Conservation (phyloP, 2,113 vertebrate genomes). For the Pitta sordida region DNA sequence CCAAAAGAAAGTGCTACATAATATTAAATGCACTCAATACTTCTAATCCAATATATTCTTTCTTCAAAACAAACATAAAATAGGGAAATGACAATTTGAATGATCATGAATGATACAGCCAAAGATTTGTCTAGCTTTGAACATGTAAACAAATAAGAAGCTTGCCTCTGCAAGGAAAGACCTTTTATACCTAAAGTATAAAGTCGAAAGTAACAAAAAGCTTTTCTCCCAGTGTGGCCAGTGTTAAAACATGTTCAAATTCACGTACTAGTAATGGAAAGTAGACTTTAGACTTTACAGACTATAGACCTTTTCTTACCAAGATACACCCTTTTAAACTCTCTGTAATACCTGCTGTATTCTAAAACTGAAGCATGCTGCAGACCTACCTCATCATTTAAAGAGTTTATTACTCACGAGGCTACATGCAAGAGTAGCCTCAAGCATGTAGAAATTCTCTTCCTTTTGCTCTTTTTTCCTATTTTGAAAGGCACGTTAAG, state of each 20-base stretch:
- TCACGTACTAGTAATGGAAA: background rate
- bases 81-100: slow-evolving; percentile 39
- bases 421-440: background rate
- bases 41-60: slow-evolving; percentile 53
- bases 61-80: slow-evolving; percentile 43
- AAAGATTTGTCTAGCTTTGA: background rate
- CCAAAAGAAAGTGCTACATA: slow-evolving; percentile 22
- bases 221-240: background rate
- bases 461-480: slow-evolving; percentile 16
- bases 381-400: background rate
- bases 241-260: background rate
- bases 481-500: slow-evolving; percentile 37
- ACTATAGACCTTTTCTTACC: background rate
- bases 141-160: slow-evolving; percentile 55
- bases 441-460: background rate
- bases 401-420: background rate
- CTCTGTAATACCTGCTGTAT: background rate
- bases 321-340: background rate
- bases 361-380: background rate
- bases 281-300: background rate
- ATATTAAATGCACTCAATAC: slow-evolving; percentile 15
- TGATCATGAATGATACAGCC: background rate
- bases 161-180: background rate
- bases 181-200: background rate
- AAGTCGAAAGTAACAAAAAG: background rate